A percentile compares a stretch with the other conserved stretches of the same genome.
These are phyloP conservation scores for Zaprionus kolodkinae DNA, from an alignment of 1,140 invertebrate species.

Conservation along the genomic window DNA sequence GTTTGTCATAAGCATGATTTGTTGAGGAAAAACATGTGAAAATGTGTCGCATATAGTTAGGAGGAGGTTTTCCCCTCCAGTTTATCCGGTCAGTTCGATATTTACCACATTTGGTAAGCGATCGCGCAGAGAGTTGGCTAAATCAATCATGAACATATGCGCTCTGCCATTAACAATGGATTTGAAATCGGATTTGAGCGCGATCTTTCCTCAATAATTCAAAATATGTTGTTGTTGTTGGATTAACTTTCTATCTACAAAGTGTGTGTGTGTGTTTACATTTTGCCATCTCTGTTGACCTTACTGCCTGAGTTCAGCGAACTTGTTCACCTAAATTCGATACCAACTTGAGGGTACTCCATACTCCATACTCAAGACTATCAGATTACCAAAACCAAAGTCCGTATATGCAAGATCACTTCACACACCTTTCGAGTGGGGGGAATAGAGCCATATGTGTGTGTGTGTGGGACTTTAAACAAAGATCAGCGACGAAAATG, in stretches of 20 bases:
- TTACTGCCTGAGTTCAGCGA: conserved; percentile 54
- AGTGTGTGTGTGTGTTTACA: background rate
- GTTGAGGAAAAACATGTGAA: conserved; percentile 2
- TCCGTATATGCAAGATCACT: conserved; percentile 4
- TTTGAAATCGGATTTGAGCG: conserved; percentile 60
- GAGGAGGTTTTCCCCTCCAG: conserved; percentile 2
- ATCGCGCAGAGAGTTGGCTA: conserved; percentile 20
- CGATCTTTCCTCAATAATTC: conserved; percentile 66
- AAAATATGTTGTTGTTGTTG: conserved; percentile 47
- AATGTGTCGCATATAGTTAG: background rate
- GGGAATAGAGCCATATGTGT: conserved; percentile 39
- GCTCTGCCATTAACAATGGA: conserved; percentile 55
- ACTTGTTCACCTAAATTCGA: conserved; percentile 64
- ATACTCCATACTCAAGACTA: conserved; percentile 32
- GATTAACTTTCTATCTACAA: background rate
- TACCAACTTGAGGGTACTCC: conserved; percentile 44
- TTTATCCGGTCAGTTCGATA: conserved; percentile 14
- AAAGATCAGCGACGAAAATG: conserved; percentile 25
- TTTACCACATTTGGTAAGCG: conserved; percentile 52
- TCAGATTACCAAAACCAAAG: conserved; percentile 61
- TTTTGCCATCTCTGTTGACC: conserved; percentile 15
- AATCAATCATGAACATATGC: conserved; percentile 55
- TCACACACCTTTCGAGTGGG: conserved; percentile 28
- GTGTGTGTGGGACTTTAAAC: conserved; percentile 28
- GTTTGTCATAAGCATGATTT: background rate